Base-by-base conservation (phyloP, 2,888 invertebrate species). In the Euplexia lucipara region DNA sequence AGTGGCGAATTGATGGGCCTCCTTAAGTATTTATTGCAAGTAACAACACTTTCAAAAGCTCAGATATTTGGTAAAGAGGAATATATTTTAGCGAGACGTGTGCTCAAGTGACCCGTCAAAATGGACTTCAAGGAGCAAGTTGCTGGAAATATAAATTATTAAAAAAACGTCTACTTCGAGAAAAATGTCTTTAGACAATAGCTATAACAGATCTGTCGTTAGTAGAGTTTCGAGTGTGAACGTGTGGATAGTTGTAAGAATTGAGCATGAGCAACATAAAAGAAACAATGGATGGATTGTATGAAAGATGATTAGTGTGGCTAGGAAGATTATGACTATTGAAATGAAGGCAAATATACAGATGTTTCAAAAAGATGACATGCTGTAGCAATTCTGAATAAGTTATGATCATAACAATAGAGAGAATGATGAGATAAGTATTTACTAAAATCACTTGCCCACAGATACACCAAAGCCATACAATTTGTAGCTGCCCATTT, bases 401-500 rank as follows among this genome's bases (percentile, higher is more conserved):
- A n/a, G n/a, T n/a, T n/a, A n/a, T n/a, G n/a, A n/a, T n/a, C n/a
- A n/a, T n/a, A n/a, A n/a, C n/a, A n/a, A n/a, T n/a, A n/a, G n/a
- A n/a, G 26, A 26, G 26, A 5, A 26, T 26, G 26, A 26, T 26
- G 26, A 26, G 26, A 26, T 42, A 26, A 26, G 6, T 62, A n/a
- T 32, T 42, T 42, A 9, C 2, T 14, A 61, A 49, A 1, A 14
- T 32, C 8, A 34, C 3, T 26, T 5, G 26, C 3, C 5, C 8
- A 30, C 20, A 0, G 18, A 14, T 2, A n/a, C 26, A 66, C 9
- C 10, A 39, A 53, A 64, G 34, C 47, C 42, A 35, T 54, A 49
- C 42, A 71, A 64, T 37, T 52, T 65, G n/a, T 16, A 12, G n/a
- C 37, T 39, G 57, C 14, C 59, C 16, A 49, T 58, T 73, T 49